A percentile compares a stretch with the other conserved stretches of the same genome.
These are phyloP conservation scores for Lepidothrix coronata DNA, from an alignment of 2,113 vertebrate species.

Conservation along the genomic window DNA sequence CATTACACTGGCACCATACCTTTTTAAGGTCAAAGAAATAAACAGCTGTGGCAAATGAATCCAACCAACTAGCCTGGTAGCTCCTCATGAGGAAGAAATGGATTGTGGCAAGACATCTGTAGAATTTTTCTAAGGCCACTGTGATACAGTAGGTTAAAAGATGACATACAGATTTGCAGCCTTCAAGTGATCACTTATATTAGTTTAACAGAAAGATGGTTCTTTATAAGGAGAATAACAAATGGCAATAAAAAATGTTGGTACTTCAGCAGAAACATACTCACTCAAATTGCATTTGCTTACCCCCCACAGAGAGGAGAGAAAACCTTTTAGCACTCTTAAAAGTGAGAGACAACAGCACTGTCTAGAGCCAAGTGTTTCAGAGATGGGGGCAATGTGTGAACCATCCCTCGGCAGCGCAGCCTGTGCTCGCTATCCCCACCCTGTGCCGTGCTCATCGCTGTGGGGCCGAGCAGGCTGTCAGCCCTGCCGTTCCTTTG, in stretches of 20 bases:
- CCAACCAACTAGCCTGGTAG: background rate
- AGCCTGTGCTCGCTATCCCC: fast-evolving
- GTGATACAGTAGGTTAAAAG: background rate
- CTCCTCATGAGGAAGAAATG: conserved; percentile 50
- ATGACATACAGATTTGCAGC: background rate
- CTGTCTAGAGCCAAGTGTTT: background rate
- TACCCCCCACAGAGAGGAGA: background rate
- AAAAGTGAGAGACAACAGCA: background rate
- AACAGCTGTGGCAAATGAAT: conserved; percentile 39
- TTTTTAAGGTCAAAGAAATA: conserved; percentile 39
- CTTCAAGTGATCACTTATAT: background rate
- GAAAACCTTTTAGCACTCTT: conserved; percentile 45
- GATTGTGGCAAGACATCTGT: conserved; percentile 56
- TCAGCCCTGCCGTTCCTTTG: background rate
- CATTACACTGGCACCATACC: background rate
- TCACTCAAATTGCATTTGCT: background rate
- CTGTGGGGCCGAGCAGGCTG: background rate
- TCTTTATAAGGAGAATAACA: background rate
- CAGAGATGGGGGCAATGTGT: background rate
- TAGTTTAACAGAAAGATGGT: background rate
- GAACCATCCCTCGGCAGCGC: background rate
- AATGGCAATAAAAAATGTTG: background rate
- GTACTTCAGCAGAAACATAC: background rate
- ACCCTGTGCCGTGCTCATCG: background rate
- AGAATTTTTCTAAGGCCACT: conserved; percentile 36